Evolutionary conservation across 2,797 vertebrate species (phyloP).

Genomic region (Microctenopoma stevenorrisi): DNA sequence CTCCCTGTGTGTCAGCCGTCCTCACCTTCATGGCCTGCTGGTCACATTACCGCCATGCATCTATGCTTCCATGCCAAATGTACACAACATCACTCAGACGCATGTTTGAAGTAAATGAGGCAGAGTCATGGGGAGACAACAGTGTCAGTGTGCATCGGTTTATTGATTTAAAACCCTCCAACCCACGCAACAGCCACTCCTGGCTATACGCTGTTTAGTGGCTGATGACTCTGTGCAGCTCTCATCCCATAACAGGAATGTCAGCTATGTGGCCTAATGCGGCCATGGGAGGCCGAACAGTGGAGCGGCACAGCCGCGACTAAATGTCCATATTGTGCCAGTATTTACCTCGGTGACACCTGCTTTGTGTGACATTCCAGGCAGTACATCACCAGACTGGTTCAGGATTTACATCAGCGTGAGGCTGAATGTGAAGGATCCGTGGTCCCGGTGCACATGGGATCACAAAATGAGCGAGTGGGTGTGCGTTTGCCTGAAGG

Average conservation of each 20-base stretch:
- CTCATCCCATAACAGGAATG: slow-evolving; percentile 73
- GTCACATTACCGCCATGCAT: neutral
- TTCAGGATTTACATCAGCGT: neutral
- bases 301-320: slow-evolving; percentile 48
- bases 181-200: slow-evolving; percentile 7
- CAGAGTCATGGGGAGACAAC: neutral
- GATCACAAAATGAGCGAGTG: slow-evolving; percentile 23
- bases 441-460: slow-evolving; percentile 6
- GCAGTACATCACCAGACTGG: neutral
- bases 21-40: neutral
- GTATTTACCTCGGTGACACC: slow-evolving; percentile 11
- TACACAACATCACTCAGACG: neutral
- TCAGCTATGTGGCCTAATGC: slow-evolving; percentile 76
- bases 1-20: neutral
- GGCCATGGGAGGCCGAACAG: slow-evolving; percentile 71
- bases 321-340: slow-evolving; percentile 24
- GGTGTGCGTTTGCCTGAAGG: slow-evolving; percentile 22
- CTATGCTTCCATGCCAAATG: too few relatives aligned
- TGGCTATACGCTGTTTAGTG: slow-evolving; percentile 48
- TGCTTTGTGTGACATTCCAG: slow-evolving; percentile 2
- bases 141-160: neutral
- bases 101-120: neutral
- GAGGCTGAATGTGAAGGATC: neutral
- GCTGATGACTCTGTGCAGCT: slow-evolving; percentile 67
- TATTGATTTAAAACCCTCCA: slow-evolving; percentile 12